Percentiles rank a stretch among this genome's conserved stretches.
Evolutionary conservation across 1,140 invertebrate genomes (phyloP).

Genomic region (Drosophila sp.): DNA sequence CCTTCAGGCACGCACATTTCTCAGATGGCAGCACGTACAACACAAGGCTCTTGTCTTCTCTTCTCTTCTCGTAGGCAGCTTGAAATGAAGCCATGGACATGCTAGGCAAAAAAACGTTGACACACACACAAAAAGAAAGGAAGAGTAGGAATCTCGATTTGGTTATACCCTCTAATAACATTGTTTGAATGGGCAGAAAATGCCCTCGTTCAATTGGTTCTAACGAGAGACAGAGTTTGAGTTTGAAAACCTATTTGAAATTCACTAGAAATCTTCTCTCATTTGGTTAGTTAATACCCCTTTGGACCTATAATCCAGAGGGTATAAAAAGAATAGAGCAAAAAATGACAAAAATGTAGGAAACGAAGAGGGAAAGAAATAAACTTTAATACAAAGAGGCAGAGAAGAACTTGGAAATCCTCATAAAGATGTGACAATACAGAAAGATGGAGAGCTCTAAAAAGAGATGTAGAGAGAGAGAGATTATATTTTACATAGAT

Average conservation of each 20-base stretch:
- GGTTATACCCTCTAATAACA: not conserved
- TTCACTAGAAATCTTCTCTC: not conserved
- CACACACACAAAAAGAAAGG: conserved; percentile 20
- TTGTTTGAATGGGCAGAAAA: no score
- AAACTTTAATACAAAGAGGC: conserved; percentile 1
- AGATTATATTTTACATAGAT: conserved; percentile 1
- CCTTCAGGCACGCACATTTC: conserved; percentile 59
- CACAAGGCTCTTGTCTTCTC: conserved; percentile 32
- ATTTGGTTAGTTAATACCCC: not conserved
- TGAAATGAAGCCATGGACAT: conserved; percentile 43
- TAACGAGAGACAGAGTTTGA: no score
- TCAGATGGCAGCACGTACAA: conserved; percentile 66
- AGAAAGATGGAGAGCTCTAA: conserved; percentile 1
- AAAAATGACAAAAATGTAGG: not conserved
- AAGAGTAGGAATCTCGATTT: not conserved
- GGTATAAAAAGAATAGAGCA: not conserved
- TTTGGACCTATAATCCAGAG: not conserved
- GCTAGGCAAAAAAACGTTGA: conserved; percentile 15
- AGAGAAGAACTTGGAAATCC: conserved; percentile 2
- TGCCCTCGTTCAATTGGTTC: no score
- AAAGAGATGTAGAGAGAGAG: not conserved
- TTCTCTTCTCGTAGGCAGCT: conserved; percentile 17
- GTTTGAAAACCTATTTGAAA: no score
- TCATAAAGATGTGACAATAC: conserved; percentile 13
- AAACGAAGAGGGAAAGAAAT: not conserved